These are phyloP conservation scores for Ibycter americanus DNA, from an alignment of 2,797 vertebrate species.

Conservation along the genomic window DNA sequence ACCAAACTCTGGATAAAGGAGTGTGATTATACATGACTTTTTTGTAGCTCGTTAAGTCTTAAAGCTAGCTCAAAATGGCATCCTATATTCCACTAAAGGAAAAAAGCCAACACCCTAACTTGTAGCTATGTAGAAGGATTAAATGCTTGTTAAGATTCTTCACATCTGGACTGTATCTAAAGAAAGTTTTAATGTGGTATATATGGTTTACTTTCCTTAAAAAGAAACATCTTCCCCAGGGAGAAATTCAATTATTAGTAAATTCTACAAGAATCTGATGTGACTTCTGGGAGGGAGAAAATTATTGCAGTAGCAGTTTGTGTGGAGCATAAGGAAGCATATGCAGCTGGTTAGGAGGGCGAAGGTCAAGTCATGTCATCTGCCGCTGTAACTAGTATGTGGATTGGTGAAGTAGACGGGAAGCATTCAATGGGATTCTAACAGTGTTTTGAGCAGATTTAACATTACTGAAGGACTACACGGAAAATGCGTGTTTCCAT, in stretches of 20 bases:
- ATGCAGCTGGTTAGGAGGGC: too few species aligned
- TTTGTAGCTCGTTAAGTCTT: background rate
- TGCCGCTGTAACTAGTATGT: background rate
- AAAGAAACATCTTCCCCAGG: background rate
- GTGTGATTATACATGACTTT: accelerated
- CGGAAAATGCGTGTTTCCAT: background rate
- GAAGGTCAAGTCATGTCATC: background rate
- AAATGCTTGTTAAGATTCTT: background rate
- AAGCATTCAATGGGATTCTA: background rate
- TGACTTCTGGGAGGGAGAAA: background rate
- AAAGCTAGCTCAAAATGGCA: background rate
- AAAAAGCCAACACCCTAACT: background rate
- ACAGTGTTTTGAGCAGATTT: background rate
- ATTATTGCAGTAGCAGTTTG: background rate
- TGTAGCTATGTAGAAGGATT: too few species aligned
- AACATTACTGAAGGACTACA: background rate
- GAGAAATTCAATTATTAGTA: background rate
- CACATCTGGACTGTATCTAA: background rate
- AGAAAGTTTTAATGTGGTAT: background rate
- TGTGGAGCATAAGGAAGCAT: background rate
- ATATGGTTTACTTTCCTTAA: background rate
- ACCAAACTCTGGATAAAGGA: background rate
- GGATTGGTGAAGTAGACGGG: background rate
- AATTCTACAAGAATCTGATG: background rate
- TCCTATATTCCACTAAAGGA: too few species aligned